Percentiles rank a stretch among this genome's conserved stretches.
Conservation (phyloP, 53 echinoderm and acorn worm species). For the Glandiceps talaboti region DNA sequence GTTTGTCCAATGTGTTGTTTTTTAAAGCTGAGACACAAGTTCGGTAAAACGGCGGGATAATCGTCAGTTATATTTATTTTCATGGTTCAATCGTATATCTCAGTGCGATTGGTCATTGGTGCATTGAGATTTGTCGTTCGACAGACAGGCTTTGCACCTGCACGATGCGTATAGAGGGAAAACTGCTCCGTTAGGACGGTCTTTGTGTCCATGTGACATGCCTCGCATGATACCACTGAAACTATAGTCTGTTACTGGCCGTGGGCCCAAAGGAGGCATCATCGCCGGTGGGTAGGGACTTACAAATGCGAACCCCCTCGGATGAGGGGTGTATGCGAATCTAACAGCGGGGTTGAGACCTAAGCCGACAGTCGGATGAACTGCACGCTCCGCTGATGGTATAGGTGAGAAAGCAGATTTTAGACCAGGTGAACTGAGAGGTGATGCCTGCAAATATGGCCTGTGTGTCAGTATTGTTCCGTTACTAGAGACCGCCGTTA, state of each 20-base stretch:
- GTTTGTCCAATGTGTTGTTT: no score
- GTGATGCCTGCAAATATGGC: constrained; percentile 65
- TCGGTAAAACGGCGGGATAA: no score
- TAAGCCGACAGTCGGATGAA: constrained; percentile 44
- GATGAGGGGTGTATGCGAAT: constrained; percentile 86
- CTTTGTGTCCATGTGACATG: constrained; percentile 38
- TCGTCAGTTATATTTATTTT: no score
- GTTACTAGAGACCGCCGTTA: constrained; percentile 15
- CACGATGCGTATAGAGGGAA: neutral
- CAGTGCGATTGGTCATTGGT: neutral
- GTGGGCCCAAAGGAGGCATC: constrained; percentile 80
- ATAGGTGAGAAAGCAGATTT: constrained; percentile 98
- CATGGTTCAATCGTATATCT: no score
- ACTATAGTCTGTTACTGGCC: constrained; percentile 44
- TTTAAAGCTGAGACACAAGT: no score
- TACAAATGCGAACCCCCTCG: constrained; percentile 81
- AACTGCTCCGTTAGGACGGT: constrained; percentile 60
- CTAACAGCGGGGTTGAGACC: constrained; percentile 60
- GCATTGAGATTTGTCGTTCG: neutral
- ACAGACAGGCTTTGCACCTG: neutral
- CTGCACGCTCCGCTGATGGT: constrained; percentile 32
- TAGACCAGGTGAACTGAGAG: constrained; percentile 50
- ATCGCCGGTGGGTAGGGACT: constrained; percentile 86
- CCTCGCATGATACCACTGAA: constrained; percentile 65
- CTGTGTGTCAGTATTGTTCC: constrained; percentile 74